Evolutionary conservation across 53 echinoderm and acorn worm genomes (phyloP).

Genomic region (Henricia sp.): DNA sequence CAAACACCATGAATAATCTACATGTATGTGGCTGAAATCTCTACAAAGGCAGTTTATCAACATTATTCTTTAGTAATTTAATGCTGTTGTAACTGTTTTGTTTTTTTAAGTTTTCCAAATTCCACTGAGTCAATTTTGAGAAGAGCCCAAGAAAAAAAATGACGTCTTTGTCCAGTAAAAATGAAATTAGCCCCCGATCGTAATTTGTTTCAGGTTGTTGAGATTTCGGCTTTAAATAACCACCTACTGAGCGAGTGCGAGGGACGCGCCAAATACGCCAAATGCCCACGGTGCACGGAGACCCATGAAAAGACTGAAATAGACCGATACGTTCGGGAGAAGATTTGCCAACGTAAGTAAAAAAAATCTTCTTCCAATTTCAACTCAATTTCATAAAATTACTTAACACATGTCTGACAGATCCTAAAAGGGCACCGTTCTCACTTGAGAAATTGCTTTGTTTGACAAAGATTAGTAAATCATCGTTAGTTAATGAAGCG

Average conservation of each 20-base stretch:
- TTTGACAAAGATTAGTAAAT: background rate
- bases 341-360: conserved; percentile 90
- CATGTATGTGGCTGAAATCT: no score
- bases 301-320: conserved; percentile 80
- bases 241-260: conserved; percentile 96
- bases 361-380: no score
- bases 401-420: background rate
- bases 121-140: no score
- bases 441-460: background rate
- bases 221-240: conserved; percentile 80
- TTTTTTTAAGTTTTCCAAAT: no score
- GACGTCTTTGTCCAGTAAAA: no score
- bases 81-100: no score
- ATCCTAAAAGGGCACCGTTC: background rate
- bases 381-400: background rate
- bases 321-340: conserved; percentile 85
- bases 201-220: conserved; percentile 77
- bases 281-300: conserved; percentile 92
- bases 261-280: conserved; percentile 73
- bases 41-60: no score
- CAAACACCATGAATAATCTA: no score
- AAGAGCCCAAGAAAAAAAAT: no score
- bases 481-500: background rate
- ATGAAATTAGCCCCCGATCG: no score
- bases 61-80: no score